Percentiles rank a stretch among this genome's conserved stretches.
These are phyloP conservation scores for Halcyon chelicuti DNA, from an alignment of 2,797 vertebrate genomes.

Conservation along the genomic window DNA sequence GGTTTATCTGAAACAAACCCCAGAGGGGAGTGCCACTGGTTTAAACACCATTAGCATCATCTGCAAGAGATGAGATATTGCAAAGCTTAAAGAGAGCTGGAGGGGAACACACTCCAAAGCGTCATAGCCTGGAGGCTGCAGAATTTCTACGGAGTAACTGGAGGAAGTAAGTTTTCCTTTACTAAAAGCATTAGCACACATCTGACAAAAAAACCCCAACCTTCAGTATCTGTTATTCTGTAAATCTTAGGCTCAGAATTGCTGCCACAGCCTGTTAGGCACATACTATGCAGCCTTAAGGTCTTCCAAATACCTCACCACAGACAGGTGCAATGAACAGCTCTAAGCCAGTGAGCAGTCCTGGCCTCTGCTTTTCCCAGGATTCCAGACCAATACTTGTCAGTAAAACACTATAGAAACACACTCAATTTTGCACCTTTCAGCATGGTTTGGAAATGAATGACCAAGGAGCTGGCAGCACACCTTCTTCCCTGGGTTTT, in stretches of 20 bases:
- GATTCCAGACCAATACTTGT: not conserved
- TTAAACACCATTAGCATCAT: not conserved
- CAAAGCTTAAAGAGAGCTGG: not conserved
- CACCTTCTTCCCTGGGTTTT: not conserved
- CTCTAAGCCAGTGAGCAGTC: not conserved
- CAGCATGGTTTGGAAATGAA: not conserved
- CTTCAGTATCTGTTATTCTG: not conserved
- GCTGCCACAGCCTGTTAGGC: not conserved
- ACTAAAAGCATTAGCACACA: not conserved
- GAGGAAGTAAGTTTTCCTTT: not conserved
- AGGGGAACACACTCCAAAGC: not conserved
- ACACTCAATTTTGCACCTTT: not conserved
- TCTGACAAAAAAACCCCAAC: not conserved
- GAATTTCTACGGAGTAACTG: not conserved
- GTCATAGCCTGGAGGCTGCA: not conserved
- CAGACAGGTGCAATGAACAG: not conserved
- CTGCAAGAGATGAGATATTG: not conserved
- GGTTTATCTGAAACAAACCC: not conserved
- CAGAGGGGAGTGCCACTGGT: not conserved
- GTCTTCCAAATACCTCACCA: not conserved
- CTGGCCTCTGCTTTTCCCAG: not conserved
- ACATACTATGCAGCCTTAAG: not conserved
- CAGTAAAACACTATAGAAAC: not conserved
- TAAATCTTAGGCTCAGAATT: not conserved
- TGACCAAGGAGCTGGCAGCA: not conserved